Evolutionary conservation across 2,888 invertebrate genomes (phyloP), one percentile per base, ranked within the genome.

Genomic region (Agrotis exclamationis): DNA sequence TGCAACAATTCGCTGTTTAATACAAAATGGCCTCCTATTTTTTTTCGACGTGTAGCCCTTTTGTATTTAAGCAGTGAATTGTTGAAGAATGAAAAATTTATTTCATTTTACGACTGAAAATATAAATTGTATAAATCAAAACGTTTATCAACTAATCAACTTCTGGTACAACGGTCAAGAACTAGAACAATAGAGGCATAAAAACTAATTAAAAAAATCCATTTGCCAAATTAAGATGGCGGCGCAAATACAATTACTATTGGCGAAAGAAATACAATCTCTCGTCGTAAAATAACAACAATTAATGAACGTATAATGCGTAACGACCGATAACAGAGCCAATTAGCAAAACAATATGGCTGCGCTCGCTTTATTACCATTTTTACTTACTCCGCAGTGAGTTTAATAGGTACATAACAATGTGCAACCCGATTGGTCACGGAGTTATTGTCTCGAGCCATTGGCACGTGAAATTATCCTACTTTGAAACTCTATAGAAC

Each of bases 261-360:
- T 83, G 81, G 83, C 75, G 78, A 87, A 87, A 91, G 91, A 90
- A 93, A 93, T 90, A 91, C 87, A 90, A 93, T 92, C 90, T 91
- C 80, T 90, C 87, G 89, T 90, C 90, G 88, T 93, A 93, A 94
- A 93, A 90, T 87, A 87, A 87, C 86, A 90, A 92, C 88, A 91
- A 93, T 93, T 93, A 93, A 92, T 93, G 92, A 89, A 91, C 89
- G 89, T 90, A 90, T 91, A 92, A 93, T 88, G 92, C 90, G 92
- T 90, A 89, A 90, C 91, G 87, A 81, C 83, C 92, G 94, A 94
- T 94, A 94, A 93, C 90, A 79, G 86, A 84, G 90, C 92, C 93
- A 95, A 95, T 95, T 95, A 95, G 93, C 87, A 85, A 91, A 90
- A 89, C 90, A 91, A 89, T 89, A 91, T 90, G 91, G 88, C 90